Percentiles rank a stretch among this genome's conserved stretches.
These are phyloP conservation scores for Antechinus stuartii DNA, from an alignment of 2,113 vertebrate species.

Conservation along the genomic window DNA sequence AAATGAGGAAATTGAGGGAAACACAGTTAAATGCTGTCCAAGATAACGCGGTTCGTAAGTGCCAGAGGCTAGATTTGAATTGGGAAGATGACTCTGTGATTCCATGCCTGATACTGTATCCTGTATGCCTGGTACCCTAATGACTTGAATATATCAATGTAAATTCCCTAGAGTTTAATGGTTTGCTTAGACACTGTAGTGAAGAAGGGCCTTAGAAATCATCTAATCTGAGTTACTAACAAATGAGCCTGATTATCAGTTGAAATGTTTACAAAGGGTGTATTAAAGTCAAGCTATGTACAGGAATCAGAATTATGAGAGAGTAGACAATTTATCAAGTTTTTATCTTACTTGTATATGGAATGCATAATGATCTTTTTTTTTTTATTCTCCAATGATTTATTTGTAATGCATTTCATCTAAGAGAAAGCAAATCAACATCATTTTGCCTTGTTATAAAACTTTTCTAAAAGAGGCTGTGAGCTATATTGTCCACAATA, in stretches of 20 bases:
- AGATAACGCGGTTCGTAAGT: not conserved
- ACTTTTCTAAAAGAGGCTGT: not conserved
- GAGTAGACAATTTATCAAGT: slow-evolving; percentile 13
- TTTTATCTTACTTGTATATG: slow-evolving; percentile 18
- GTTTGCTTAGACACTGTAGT: not conserved
- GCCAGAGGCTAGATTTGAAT: not conserved
- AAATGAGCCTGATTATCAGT: not conserved
- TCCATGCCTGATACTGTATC: not conserved
- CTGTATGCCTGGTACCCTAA: not conserved
- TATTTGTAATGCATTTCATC: not conserved
- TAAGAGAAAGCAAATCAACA: not conserved
- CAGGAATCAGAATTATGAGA: not conserved
- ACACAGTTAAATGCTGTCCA: not conserved
- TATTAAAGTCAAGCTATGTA: not conserved
- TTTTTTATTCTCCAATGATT: not conserved
- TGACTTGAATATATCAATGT: not conserved
- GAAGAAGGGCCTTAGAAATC: not conserved
- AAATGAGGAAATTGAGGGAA: not conserved
- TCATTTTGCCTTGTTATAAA: not conserved
- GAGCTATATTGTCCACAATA: not conserved
- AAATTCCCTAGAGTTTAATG: not conserved
- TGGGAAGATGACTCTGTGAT: not conserved
- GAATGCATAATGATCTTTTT: slow-evolving; percentile 17
- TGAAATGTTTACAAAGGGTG: not conserved
- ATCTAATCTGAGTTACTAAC: not conserved